Percentiles rank a stretch among this genome's conserved stretches.
These are phyloP conservation scores for Zaprionus africanus DNA, from an alignment of 1,140 invertebrate genomes.

Conservation along the genomic window DNA sequence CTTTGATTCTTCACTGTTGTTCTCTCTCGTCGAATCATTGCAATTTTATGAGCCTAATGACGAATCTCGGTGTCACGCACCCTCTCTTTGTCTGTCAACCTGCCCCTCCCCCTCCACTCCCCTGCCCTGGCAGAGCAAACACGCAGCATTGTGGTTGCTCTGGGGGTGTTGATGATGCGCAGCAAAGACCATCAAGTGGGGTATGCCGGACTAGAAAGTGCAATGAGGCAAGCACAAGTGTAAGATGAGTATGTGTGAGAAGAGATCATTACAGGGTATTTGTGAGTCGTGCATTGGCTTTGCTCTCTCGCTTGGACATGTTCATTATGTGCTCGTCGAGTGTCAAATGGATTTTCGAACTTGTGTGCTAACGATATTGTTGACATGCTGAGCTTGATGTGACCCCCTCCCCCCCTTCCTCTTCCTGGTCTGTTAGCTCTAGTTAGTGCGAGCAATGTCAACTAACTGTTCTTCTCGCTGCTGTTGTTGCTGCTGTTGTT, in stretches of 20 bases:
- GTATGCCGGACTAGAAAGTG: not conserved
- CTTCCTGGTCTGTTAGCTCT: not conserved
- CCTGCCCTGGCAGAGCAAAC: not conserved
- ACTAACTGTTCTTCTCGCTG: constrained; percentile 37
- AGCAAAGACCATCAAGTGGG: not conserved
- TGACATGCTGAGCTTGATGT: constrained; percentile 28
- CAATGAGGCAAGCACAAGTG: not conserved
- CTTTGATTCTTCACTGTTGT: constrained; percentile 20
- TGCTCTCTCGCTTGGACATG: constrained; percentile 5
- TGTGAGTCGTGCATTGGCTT: not conserved
- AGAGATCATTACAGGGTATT: constrained; percentile 10
- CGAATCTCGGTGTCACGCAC: constrained; percentile 55
- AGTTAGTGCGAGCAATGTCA: constrained; percentile 12
- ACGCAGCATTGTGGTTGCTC: not conserved
- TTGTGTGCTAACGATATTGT: constrained; percentile 49
- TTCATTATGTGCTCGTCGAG: constrained; percentile 61
- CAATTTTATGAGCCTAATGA: constrained; percentile 75
- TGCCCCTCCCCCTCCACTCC: not conserved
- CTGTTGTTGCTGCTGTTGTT: constrained; percentile 23
- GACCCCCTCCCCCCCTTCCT: not conserved
- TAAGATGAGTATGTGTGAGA: too few species aligned
- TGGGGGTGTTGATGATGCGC: constrained; percentile 3
- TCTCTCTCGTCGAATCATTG: constrained; percentile 57
- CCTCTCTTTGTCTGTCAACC: constrained; percentile 4
- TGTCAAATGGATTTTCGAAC: constrained; percentile 69